Evolutionary conservation across 2,113 vertebrate genomes (phyloP), one percentile per base, ranked within the genome.

Genomic region (Urocitellus parryii): DNA sequence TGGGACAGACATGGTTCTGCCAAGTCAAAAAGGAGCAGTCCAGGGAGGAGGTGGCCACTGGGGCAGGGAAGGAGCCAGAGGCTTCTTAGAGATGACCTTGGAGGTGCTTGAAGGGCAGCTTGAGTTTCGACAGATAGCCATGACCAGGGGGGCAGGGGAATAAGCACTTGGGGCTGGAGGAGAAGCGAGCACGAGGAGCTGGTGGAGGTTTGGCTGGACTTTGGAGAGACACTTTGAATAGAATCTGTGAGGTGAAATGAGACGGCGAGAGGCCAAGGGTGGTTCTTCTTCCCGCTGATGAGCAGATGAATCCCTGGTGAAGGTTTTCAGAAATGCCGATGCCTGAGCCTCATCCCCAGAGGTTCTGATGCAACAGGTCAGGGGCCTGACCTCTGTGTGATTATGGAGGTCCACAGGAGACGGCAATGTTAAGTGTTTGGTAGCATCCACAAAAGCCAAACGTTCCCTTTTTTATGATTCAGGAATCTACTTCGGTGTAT

Each of bases 21-120:
- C 25, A 1, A 17, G 0, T 42, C 37, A 34, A 1, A 13, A 5
- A 14, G 22, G 45, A 65, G 53, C 2, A 5, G 25, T 27, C 80
- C 39, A 76, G 18, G 13, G n/a, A 16, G 42, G n/a, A 70, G 20
- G 0, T 14, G 56, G 45, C 34, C 39, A 0, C 2, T 2, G 18
- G 25, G 53, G 25, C 39, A 45, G 25, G 51, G 58, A 39, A 90
- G 51, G 29, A 32, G 18, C 1, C 0, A 1, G 32, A 18, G 32
- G 29, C 34, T 45, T 32, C n/a, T 29, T 39, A 16, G 73, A 45
- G 53, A 18, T 2, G n/a, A 39, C 42, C 9, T 2, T 42, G 12
- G 63, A 8, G 51, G 34, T 16, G 4, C n/a, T 34, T 16, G 11
- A 39, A 53, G 74, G 42, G 12, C 17, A 34, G 24, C 1, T 7